Evolutionary conservation across 2,888 invertebrate genomes (phyloP).

Genomic region (Leptura quadrifasciata): DNA sequence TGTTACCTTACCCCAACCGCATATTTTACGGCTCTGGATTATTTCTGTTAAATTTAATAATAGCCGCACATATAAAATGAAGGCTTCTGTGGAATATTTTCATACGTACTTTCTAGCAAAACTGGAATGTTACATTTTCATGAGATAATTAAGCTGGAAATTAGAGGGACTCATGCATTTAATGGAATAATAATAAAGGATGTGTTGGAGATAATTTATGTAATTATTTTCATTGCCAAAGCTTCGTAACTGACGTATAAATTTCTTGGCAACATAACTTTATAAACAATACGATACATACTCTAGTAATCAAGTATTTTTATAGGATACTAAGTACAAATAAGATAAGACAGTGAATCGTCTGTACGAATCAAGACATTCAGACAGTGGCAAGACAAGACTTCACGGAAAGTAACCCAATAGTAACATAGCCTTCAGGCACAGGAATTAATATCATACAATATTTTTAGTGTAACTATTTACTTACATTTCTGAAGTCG

Average conservation of each 20-base stretch:
- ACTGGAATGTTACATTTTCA: neutral
- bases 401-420: too few species aligned
- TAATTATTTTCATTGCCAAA: neutral
- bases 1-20: conserved; percentile 7
- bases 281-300: too few species aligned
- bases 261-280: neutral
- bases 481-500: conserved; percentile 94
- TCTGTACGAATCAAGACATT: too few species aligned
- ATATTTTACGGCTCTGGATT: neutral
- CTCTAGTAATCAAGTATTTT: too few species aligned
- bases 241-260: neutral
- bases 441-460: neutral
- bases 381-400: too few species aligned
- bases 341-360: too few species aligned
- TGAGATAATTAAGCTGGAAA: neutral
- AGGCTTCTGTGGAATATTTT: neutral
- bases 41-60: conserved; percentile 4
- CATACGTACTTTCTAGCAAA: conserved; percentile 2
- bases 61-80: conserved; percentile 4
- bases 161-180: neutral
- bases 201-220: neutral
- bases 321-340: too few species aligned
- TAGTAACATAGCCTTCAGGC: too few species aligned
- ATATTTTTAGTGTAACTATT: neutral
- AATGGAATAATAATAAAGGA: neutral